Conservation (phyloP, 2,113 vertebrate species). For the Daphoenositta chrysoptera region DNA sequence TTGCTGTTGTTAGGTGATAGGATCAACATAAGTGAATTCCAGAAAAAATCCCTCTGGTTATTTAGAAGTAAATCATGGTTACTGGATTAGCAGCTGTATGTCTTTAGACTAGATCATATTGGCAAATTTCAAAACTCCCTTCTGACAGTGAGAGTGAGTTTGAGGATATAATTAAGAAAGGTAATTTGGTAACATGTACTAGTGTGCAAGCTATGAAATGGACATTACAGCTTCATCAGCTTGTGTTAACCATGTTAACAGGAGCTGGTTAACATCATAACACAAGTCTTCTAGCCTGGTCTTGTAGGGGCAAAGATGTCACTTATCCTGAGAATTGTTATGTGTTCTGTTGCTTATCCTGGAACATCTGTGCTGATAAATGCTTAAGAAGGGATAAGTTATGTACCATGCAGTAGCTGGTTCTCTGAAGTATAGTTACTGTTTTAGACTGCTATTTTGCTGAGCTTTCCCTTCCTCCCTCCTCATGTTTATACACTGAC, state of each 20-base stretch:
- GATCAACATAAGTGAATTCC: neutral
- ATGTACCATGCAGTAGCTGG: neutral
- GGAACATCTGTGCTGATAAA: neutral
- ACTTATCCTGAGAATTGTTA: neutral
- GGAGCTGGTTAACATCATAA: neutral
- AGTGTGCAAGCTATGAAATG: fast-evolving
- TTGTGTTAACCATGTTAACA: neutral
- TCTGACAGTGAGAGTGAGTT: neutral
- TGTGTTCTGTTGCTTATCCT: neutral
- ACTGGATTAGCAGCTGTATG: neutral
- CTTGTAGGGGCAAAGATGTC: neutral
- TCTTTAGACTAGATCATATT: neutral
- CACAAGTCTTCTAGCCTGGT: neutral
- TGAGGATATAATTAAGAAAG: neutral
- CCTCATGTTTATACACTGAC: neutral
- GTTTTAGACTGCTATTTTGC: neutral
- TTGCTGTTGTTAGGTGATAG: neutral
- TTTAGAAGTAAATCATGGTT: neutral
- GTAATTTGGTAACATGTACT: neutral
- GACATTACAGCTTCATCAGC: neutral
- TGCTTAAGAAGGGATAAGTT: neutral
- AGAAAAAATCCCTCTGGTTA: neutral
- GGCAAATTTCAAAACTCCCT: neutral
- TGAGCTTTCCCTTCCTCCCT: neutral
- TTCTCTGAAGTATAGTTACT: neutral